These are phyloP conservation scores for Drosophila melanica DNA, from an alignment of 1,140 invertebrate genomes.

Conservation along the genomic window DNA sequence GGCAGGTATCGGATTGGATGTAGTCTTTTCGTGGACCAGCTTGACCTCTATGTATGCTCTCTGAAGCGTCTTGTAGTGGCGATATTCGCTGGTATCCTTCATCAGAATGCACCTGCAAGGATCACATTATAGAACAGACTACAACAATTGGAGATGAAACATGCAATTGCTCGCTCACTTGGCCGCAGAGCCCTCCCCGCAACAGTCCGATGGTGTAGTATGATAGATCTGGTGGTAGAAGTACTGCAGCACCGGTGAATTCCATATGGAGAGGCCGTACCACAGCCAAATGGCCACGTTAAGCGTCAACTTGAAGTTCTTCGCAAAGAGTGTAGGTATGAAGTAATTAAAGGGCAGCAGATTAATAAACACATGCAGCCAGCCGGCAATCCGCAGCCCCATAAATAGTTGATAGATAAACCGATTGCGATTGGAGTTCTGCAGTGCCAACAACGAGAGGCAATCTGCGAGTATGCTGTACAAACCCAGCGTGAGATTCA, in stretches of 20 bases:
- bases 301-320: conserved; percentile 78
- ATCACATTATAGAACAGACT: not conserved
- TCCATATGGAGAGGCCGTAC: conserved; percentile 82
- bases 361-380: conserved; percentile 77
- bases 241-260: conserved; percentile 80
- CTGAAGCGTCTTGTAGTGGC: conserved; percentile 77
- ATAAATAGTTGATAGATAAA: conserved; percentile 78
- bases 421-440: conserved; percentile 66
- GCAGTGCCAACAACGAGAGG: conserved; percentile 68
- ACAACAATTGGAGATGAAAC: not conserved
- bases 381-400: conserved; percentile 71
- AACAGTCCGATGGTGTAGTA: conserved; percentile 72
- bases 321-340: conserved; percentile 79
- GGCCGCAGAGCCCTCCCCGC: conserved; percentile 78
- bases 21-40: conserved; percentile 70
- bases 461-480: conserved; percentile 78
- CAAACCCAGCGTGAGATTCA: conserved; percentile 75
- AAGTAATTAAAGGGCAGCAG: conserved; percentile 80
- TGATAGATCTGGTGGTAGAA: conserved; percentile 84
- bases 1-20: conserved; percentile 54
- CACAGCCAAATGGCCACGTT: conserved; percentile 80
- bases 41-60: conserved; percentile 80
- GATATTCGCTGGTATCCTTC: conserved; percentile 74
- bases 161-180: conserved; percentile 53
- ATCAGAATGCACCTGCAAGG: conserved; percentile 73